These are phyloP conservation scores for Falco peregrinus DNA, from an alignment of 2,797 vertebrate species.

Conservation along the genomic window DNA sequence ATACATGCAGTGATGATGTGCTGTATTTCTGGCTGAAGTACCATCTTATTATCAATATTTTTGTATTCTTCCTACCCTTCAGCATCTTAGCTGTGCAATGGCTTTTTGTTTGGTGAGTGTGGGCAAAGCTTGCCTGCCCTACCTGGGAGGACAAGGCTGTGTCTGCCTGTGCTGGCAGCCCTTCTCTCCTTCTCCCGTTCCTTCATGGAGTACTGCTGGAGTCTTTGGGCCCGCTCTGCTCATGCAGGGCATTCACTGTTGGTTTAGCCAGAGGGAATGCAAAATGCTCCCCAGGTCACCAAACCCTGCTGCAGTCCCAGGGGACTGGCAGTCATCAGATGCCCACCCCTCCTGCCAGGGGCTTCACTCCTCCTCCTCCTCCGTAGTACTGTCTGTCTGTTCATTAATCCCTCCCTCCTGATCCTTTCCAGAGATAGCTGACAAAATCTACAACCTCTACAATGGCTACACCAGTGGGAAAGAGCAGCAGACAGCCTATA, in stretches of 20 bases:
- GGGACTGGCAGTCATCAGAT: neutral
- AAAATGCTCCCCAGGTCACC: neutral
- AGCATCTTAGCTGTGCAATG: neutral
- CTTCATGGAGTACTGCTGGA: neutral
- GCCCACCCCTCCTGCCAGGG: neutral
- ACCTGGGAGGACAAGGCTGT: neutral
- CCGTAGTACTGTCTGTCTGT: neutral
- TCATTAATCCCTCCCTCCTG: neutral
- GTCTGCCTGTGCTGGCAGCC: neutral
- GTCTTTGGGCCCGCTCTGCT: neutral
- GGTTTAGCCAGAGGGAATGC: neutral
- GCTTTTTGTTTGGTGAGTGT: neutral
- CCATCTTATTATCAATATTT: too few species aligned
- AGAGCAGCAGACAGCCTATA: constrained; percentile 97
- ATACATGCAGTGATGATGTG: neutral
- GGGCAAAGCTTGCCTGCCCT: neutral
- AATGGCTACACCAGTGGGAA: constrained; percentile 98
- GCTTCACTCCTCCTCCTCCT: neutral
- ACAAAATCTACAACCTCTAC: constrained; percentile 97
- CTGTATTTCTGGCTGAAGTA: neutral
- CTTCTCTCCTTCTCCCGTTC: neutral
- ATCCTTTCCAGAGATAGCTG: constrained; percentile 88
- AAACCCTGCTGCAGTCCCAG: neutral
- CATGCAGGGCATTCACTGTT: accelerated
- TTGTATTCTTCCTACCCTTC: neutral